Conservation (phyloP, 92 coral and sea anemone genomes). For the Montipora capitata region DNA sequence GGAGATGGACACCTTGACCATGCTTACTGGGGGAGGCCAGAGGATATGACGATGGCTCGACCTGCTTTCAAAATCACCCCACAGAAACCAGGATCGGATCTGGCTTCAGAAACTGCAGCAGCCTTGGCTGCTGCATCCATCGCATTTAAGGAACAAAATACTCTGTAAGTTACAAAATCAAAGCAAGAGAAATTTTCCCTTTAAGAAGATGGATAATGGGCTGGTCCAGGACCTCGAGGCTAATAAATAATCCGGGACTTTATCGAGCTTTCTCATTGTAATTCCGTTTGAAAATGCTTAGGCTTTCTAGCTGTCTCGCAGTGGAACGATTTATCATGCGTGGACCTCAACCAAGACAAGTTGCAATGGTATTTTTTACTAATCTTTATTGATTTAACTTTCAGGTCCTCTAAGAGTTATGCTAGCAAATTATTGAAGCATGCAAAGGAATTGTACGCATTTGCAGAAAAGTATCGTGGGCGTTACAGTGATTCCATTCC, state of each 20-base stretch:
- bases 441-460: constrained; percentile 75
- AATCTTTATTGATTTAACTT: background rate
- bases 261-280: no score
- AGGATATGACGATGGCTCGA: constrained; percentile 80
- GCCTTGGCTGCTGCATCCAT: constrained; percentile 70
- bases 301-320: no score
- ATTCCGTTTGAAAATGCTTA: no score
- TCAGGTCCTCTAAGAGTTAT: constrained; percentile 36
- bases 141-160: constrained; percentile 46
- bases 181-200: background rate
- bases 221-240: no score
- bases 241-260: no score
- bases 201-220: no score
- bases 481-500: constrained; percentile 71
- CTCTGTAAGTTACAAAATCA: background rate
- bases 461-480: constrained; percentile 75
- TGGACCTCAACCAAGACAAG: background rate
- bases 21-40: constrained; percentile 88
- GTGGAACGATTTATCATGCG: no score
- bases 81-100: constrained; percentile 79
- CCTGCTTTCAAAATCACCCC: constrained; percentile 82
- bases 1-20: constrained; percentile 83
- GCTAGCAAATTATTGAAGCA: constrained; percentile 70
- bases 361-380: background rate
- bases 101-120: constrained; percentile 85